A percentile compares a stretch with the other conserved stretches of the same genome.
Evolutionary conservation across 1,140 invertebrate genomes (phyloP).

Genomic region (Ceratina calcarata): DNA sequence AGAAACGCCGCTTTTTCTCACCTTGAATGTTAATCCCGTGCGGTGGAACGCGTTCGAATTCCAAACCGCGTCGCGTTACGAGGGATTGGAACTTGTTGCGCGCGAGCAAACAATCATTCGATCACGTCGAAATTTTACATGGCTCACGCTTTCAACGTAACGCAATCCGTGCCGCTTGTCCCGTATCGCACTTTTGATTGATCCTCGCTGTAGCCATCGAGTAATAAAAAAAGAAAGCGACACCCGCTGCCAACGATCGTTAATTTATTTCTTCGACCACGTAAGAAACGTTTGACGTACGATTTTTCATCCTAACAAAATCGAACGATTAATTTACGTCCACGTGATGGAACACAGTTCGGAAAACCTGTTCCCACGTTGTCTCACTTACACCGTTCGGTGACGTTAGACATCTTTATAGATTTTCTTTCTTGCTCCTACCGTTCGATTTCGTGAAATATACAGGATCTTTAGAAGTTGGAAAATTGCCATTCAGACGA

Average conservation of each 20-base stretch:
- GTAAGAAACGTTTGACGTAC: constrained; percentile 31
- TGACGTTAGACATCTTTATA: no score
- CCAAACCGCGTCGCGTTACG: neutral
- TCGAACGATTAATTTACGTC: constrained; percentile 13
- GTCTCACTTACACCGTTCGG: no score
- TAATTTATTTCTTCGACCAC: constrained; percentile 30
- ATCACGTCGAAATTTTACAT: constrained; percentile 20
- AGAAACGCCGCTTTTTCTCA: neutral
- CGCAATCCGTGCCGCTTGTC: neutral
- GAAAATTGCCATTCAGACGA: constrained; percentile 3
- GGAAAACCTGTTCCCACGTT: neutral
- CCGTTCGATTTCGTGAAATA: no score
- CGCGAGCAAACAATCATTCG: neutral
- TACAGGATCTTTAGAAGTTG: neutral
- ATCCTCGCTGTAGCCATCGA: constrained; percentile 30
- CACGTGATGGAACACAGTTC: constrained; percentile 2
- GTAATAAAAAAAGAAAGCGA: no score
- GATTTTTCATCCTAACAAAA: neutral
- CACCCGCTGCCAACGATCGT: constrained; percentile 3
- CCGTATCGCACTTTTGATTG: constrained; percentile 30
- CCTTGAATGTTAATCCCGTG: neutral
- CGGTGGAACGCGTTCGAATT: neutral
- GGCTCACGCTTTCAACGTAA: neutral
- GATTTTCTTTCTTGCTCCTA: no score
- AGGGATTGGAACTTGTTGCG: constrained; percentile 15